Evolutionary conservation across 1,140 invertebrate species (phyloP).

Genomic region (Cardiocondyla obscurior): DNA sequence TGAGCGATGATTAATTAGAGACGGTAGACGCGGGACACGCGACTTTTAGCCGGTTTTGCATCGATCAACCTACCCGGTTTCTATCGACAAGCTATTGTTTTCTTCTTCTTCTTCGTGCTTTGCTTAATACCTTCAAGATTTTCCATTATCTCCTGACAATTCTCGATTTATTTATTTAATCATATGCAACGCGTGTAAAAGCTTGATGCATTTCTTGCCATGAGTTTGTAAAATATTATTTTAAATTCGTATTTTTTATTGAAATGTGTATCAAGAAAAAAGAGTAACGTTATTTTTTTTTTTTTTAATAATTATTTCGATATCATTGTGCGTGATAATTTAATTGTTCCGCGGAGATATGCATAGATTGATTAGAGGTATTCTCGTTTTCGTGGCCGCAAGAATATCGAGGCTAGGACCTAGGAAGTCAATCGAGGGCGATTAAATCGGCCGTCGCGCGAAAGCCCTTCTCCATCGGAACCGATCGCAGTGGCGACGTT

Average conservation of each 20-base stretch:
- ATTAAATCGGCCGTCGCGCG: slow-evolving; percentile 32
- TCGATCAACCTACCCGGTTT: slow-evolving; percentile 68
- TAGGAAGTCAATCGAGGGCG: slow-evolving; percentile 25
- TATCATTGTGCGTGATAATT: not conserved
- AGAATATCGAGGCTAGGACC: slow-evolving; percentile 24
- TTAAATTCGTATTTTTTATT: not conserved
- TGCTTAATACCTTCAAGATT: slow-evolving; percentile 39
- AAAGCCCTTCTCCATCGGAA: slow-evolving; percentile 18
- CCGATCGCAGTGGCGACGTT: slow-evolving; percentile 62
- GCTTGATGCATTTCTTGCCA: not conserved
- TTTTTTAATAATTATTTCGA: not conserved
- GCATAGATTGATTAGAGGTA: slow-evolving; percentile 2
- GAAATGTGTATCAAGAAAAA: not conserved
- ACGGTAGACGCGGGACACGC: slow-evolving; percentile 69
- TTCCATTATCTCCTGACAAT: not conserved
- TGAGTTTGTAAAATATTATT: not conserved
- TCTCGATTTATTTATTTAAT: not conserved
- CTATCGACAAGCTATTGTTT: slow-evolving; percentile 45
- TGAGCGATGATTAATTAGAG: slow-evolving; percentile 75
- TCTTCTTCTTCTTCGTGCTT: slow-evolving; percentile 15
- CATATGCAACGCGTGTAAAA: no score
- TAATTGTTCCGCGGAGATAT: not conserved
- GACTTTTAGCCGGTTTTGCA: slow-evolving; percentile 72
- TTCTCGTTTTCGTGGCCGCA: not conserved
- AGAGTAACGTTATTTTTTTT: not conserved